Conservation (phyloP, 1,140 invertebrate species). For the Patella vulgata region DNA sequence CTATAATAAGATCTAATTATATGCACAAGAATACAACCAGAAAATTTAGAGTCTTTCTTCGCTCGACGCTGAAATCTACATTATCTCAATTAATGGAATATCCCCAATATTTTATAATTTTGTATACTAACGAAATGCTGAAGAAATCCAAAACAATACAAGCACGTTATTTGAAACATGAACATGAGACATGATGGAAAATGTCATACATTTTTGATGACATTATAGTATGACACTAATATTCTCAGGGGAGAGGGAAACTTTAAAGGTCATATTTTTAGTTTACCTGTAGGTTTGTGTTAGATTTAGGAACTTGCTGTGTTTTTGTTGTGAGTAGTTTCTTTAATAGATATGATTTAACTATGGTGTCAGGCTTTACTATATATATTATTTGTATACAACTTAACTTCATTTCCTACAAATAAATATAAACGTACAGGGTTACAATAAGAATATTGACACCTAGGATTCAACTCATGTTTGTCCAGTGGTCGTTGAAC, state of each 20-base stretch:
- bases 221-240: no score
- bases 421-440: background rate
- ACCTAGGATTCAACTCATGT: conserved; percentile 22
- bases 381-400: conserved; percentile 37
- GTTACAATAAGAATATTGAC: conserved; percentile 9
- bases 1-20: no score
- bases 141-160: no score
- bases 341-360: conserved; percentile 36
- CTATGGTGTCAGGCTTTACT: conserved; percentile 37
- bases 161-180: background rate
- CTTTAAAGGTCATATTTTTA: no score
- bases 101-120: no score
- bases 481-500: conserved; percentile 20
- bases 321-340: conserved; percentile 42
- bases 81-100: no score
- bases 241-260: no score
- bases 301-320: conserved; percentile 34
- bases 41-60: no score
- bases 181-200: background rate
- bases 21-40: no score
- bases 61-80: no score
- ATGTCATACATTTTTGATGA: background rate
- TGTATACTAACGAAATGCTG: no score
- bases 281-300: no score
- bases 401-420: conserved; percentile 26